Base-by-base conservation (phyloP, 1,140 invertebrate species). In the Drosophila yakuba region DNA sequence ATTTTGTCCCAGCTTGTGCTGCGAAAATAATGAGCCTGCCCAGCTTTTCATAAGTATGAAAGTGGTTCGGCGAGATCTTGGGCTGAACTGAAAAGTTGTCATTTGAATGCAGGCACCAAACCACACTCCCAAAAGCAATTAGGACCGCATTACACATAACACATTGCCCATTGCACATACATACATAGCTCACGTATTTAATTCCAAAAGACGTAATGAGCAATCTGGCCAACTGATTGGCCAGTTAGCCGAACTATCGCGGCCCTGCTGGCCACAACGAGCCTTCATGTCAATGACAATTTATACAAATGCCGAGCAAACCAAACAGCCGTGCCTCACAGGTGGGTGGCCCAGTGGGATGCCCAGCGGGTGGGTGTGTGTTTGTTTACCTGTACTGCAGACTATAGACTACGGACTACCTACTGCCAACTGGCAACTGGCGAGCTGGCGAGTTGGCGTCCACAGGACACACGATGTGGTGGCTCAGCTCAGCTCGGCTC, bases 11-110 rank as follows among this genome's bases (percentile, higher is more conserved):
- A 20, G 48, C n/a, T 35, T 8, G n/a, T 35, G 28, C 48, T 51
- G 48, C 8, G 32, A 80, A 74, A 74, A 74, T 69, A 79, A 69
- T 74, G 62, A 74, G 61, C 38, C 43, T 15, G 1, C 20, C 20
- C 41, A n/a, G n/a, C 51, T 41, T 20, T 38, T 41, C 14, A 41
- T 25, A 56, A 43, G 54, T 17, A 20, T 25, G n/a, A 39, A 61
- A 56, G 59, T 41, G 59, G 23, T 15, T 15, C 32, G 5, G 28
- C 7, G 28, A 8, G 28, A 7, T 6, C 28, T 32, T 32, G 32
- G 7, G 32, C 32, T 2, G 20, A 10, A 32, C 32, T 32, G 3
- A 48, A 14, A 14, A 36, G 32, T 36, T 52, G 1, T 36, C 15
- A 52, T 52, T 36, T 52, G n/a, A 35, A 35, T 35, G 25, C 28